Conservation (phyloP, 2,888 invertebrate genomes). For the Sminthurinus aureus region DNA sequence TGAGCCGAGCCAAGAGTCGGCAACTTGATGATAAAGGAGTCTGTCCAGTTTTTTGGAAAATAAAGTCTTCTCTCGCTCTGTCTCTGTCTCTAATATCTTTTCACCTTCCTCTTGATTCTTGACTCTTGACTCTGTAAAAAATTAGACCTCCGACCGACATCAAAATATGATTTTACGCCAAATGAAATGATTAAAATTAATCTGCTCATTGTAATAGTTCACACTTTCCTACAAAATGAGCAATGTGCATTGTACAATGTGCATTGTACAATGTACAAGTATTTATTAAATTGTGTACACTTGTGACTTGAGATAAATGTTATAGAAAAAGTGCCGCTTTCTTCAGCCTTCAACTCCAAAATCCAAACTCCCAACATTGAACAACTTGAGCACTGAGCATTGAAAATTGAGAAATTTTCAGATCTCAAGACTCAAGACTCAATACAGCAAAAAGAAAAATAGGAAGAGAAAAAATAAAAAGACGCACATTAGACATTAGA, state of each 20-base stretch:
- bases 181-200: conserved; percentile 59
- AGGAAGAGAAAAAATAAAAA: neutral
- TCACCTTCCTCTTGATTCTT: no score
- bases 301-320: no score
- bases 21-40: conserved; percentile 50
- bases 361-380: no score
- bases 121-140: no score
- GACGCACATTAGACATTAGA: conserved; percentile 25
- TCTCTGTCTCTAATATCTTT: no score
- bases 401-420: neutral
- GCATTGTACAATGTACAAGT: no score
- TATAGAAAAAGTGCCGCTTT: conserved; percentile 7
- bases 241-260: no score
- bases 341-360: neutral
- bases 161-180: conserved; percentile 59
- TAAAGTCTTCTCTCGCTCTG: neutral
- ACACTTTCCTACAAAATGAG: neutral
- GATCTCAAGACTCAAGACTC: neutral
- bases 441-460: neutral
- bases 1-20: conserved; percentile 25
- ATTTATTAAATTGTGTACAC: no score
- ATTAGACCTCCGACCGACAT: conserved; percentile 52
- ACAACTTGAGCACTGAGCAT: neutral
- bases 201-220: conserved; percentile 50
- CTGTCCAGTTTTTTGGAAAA: conserved; percentile 55